Evolutionary conservation across 2,797 vertebrate species (phyloP).

Genomic region (Liparis tanakae): DNA sequence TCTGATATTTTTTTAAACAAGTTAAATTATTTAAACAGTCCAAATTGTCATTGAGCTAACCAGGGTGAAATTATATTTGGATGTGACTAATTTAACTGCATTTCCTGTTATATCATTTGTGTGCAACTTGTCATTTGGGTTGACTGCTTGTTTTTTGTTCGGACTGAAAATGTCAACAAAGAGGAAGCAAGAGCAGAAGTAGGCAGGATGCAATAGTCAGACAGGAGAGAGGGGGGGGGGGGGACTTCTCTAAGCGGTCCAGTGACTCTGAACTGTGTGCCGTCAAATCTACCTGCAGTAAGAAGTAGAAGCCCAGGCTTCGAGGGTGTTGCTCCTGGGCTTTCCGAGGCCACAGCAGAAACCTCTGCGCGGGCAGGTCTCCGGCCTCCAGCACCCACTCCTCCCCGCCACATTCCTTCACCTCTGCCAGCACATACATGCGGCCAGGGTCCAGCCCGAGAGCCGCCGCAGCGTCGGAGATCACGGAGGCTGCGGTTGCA

Average conservation of each 20-base stretch:
- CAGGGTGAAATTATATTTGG: background rate
- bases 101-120: background rate
- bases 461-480: slow-evolving; percentile 84
- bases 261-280: background rate
- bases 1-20: background rate
- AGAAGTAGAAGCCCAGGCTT: slow-evolving; percentile 93
- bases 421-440: slow-evolving; percentile 92
- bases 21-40: background rate
- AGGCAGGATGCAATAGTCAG: slow-evolving; percentile 26
- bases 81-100: background rate
- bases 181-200: slow-evolving; percentile 29
- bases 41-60: background rate
- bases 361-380: slow-evolving; percentile 93
- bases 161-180: slow-evolving; percentile 17
- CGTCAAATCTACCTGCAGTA: slow-evolving; percentile 82
- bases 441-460: slow-evolving; percentile 87
- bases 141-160: slow-evolving; percentile 7
- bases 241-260: background rate
- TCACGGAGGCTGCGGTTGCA: slow-evolving; percentile 89
- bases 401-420: slow-evolving; percentile 96
- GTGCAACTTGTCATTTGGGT: background rate
- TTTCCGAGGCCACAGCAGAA: slow-evolving; percentile 95
- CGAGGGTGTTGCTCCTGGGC: slow-evolving; percentile 92
- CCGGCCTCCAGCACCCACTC: slow-evolving; percentile 95
- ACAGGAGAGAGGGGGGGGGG: background rate